Evolutionary conservation across 2,113 vertebrate genomes (phyloP).

Genomic region (Thomomys bottae): DNA sequence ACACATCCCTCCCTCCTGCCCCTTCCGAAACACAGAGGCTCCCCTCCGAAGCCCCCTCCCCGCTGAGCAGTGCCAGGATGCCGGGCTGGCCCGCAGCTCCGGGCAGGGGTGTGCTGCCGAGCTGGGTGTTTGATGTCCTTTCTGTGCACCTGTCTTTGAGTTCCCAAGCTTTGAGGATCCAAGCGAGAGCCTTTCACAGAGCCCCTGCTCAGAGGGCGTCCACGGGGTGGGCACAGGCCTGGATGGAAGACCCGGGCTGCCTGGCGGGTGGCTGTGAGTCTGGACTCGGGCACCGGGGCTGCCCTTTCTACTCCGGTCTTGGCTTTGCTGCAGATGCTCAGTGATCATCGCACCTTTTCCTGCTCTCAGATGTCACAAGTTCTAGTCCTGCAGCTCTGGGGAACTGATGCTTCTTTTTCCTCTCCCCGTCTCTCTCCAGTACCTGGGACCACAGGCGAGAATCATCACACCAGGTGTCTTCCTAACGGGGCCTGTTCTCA

Average conservation of each 20-base stretch:
- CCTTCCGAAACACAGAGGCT: fast-evolving
- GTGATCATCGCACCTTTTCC: not conserved
- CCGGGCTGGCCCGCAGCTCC: too few species aligned
- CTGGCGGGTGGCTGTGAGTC: too few species aligned
- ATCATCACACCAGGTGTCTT: not conserved
- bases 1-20: not conserved
- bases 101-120: not conserved
- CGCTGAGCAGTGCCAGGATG: not conserved
- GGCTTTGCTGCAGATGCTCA: not conserved
- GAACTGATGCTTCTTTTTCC: too few species aligned
- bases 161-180: not conserved
- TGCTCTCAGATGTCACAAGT: not conserved
- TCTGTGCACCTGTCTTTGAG: not conserved
- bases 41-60: not conserved
- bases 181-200: too few species aligned
- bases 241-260: too few species aligned
- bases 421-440: too few species aligned
- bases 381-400: not conserved
- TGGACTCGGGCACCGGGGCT: too few species aligned
- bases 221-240: fast-evolving
- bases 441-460: too few species aligned
- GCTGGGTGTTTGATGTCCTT: not conserved
- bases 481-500: not conserved
- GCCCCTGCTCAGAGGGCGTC: not conserved
- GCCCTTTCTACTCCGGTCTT: fast-evolving